Evolutionary conservation across 2,797 vertebrate genomes (phyloP), one percentile per base, ranked within the genome.

Genomic region (Liparis tanakae): DNA sequence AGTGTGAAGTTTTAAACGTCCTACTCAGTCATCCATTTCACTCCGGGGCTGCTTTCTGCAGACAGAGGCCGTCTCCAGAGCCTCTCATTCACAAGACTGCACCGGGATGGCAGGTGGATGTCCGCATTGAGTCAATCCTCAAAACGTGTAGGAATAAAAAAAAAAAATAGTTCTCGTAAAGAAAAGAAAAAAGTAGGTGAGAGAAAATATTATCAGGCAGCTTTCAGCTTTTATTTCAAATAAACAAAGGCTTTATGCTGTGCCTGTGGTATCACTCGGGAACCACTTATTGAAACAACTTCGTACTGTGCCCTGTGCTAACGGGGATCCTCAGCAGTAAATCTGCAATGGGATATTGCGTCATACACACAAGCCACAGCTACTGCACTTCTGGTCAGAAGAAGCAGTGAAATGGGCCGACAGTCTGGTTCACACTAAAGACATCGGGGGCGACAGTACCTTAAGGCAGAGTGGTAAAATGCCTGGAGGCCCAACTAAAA

Each of bases 1-100:
- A 46, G 33, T 68, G 60, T 65, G 33, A 53, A 63, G 44, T 56
- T 67, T 67, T 18, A 70, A 70, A 70, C 5, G 6, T 25, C 36
- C n/a, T 33, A 10, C 15, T 70, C 25, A 0, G 53, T 25, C 53
- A 33, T 55, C n/a, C 7, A 44, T 66, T 72, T 69, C 41, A 43
- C 62, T 57, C 1, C 12, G 61, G 57, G 25, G 3, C 43, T 30
- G 36, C 43, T 53, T 34, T 64, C 20, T 60, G 43, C 56, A 61
- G 43, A 43, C 65, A 37, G 3, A 41, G 14, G 62, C 44, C 22
- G 20, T 17, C 9, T 62, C 30, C 34, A 3, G 41, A 14, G 37
- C 58, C 14, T 30, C 7, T 55, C 7, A 55, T 55, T 55, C 8
- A 55, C 17, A 33, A 55, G 15, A 15, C 53, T 30, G 51, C 25